Evolutionary conservation across 2,113 vertebrate species (phyloP).

Genomic region (Myrmecobius fasciatus): DNA sequence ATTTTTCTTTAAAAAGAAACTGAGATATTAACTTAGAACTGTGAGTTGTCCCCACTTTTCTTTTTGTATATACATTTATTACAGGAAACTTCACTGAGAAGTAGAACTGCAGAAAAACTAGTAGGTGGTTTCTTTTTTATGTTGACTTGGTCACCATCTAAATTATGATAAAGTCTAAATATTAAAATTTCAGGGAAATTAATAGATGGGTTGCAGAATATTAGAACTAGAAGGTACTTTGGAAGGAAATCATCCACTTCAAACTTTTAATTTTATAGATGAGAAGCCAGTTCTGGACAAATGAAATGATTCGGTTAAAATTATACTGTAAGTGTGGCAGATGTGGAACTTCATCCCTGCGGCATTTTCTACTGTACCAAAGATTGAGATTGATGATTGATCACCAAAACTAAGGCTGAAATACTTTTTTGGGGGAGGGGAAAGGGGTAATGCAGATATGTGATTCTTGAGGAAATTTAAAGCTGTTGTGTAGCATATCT

Average conservation of each 20-base stretch:
- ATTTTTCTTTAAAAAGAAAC: too few species aligned
- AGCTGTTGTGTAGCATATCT: background rate
- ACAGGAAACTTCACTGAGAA: too few species aligned
- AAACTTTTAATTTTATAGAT: background rate
- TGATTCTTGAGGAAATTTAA: background rate
- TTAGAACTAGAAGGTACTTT: background rate
- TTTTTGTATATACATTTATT: too few species aligned
- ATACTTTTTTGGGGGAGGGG: background rate
- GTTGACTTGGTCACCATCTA: too few species aligned
- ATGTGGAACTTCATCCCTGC: background rate
- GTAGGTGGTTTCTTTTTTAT: too few species aligned
- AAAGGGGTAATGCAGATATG: background rate
- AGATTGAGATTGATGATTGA: background rate
- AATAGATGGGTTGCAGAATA: too few species aligned
- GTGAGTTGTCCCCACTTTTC: too few species aligned
- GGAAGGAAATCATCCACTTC: background rate
- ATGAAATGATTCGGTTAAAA: background rate
- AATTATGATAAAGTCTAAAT: too few species aligned
- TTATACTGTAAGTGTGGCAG: background rate
- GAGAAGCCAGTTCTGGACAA: background rate
- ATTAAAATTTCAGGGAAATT: too few species aligned
- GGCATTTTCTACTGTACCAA: background rate
- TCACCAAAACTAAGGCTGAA: background rate
- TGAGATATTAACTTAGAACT: too few species aligned
- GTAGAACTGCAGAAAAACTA: too few species aligned